Conservation (phyloP, 2,797 vertebrate species). For the Lagorchestes hirsutus region DNA sequence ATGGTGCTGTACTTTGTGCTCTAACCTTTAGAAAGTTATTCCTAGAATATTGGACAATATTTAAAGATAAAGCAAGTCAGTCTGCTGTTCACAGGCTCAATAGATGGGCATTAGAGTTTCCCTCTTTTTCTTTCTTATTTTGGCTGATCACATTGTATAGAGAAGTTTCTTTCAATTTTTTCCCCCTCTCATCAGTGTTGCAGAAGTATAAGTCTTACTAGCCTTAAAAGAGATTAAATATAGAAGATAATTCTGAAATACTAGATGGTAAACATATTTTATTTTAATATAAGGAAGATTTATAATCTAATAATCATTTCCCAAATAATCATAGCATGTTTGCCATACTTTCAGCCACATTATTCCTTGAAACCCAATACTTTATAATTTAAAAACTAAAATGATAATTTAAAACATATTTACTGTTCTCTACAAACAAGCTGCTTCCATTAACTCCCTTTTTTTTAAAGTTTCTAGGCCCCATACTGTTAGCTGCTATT, state of each 20-base stretch:
- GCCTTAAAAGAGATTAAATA: neutral
- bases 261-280: neutral
- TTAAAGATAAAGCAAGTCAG: neutral
- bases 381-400: conserved; percentile 4
- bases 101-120: neutral
- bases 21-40: accelerated
- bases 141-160: neutral
- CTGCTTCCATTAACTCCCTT: neutral
- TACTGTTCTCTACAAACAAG: neutral
- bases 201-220: neutral
- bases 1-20: neutral
- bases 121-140: neutral
- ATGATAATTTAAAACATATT: neutral
- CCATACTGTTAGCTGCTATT: neutral
- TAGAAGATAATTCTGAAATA: neutral
- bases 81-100: neutral
- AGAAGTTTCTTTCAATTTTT: neutral
- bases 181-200: neutral
- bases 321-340: neutral
- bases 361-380: conserved; percentile 1
- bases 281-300: conserved; percentile 20
- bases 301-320: conserved; percentile 12
- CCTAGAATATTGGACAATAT: neutral
- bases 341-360: neutral
- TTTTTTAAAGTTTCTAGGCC: neutral